phyloP scores from a whole-genome alignment of 1,140 invertebrate species.

The Nasonia longicornis region DNA sequence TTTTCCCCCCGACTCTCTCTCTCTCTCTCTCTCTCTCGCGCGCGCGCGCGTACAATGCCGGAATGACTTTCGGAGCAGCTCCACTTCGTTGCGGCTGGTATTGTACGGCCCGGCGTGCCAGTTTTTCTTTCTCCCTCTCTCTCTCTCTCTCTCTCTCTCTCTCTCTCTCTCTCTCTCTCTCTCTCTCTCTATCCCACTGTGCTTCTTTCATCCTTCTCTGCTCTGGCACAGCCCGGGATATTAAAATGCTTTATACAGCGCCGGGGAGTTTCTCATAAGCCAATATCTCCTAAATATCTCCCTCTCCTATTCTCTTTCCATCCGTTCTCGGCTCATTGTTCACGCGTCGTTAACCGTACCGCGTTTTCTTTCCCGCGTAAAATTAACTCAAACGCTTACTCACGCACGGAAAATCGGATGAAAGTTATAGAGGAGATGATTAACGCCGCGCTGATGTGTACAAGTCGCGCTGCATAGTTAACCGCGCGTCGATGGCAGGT shows the following conservation, averaged over 20 bases:
- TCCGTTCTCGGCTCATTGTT: slow-evolving; percentile 13
- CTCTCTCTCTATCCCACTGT: neutral
- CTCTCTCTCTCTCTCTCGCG: too few relatives aligned
- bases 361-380: neutral
- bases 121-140: neutral
- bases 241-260: slow-evolving; percentile 37
- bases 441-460: too few relatives aligned
- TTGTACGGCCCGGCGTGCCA: neutral
- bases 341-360: slow-evolving; percentile 22
- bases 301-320: neutral
- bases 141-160: neutral
- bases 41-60: neutral
- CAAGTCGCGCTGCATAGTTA: neutral
- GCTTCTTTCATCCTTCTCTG: slow-evolving; percentile 2
- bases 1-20: slow-evolving; percentile 7
- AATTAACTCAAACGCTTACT: neutral
- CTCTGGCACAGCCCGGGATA: neutral
- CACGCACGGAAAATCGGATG: too few relatives aligned
- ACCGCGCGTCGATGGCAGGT: neutral
- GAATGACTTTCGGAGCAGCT: slow-evolving; percentile 19
- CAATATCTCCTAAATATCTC: slow-evolving; percentile 40
- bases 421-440: too few relatives aligned
- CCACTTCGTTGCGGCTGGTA: neutral
- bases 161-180: slow-evolving; percentile 10
- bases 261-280: slow-evolving; percentile 34